These are phyloP conservation scores for Luscinia luscinia DNA, from an alignment of 2,797 vertebrate species.

Conservation along the genomic window DNA sequence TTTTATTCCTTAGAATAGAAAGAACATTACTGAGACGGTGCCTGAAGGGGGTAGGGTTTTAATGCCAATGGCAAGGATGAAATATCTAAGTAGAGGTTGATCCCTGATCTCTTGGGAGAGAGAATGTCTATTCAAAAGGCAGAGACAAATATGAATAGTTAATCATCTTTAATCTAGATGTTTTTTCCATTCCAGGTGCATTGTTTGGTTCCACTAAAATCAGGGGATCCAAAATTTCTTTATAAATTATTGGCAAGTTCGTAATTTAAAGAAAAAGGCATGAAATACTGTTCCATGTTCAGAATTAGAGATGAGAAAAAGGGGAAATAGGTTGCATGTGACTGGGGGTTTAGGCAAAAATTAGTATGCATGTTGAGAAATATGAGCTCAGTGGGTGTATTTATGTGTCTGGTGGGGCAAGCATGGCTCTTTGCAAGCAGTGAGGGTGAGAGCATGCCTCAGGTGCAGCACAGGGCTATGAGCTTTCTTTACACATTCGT, in stretches of 20 bases:
- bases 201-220: neutral
- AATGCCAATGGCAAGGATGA: neutral
- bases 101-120: slow-evolving; percentile 38
- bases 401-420: neutral
- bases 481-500: neutral
- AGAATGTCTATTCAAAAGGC: slow-evolving; percentile 21
- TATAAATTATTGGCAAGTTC: neutral
- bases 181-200: slow-evolving; percentile 1
- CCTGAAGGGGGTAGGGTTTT: neutral
- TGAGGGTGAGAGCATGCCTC: neutral
- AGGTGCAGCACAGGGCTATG: neutral
- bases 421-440: neutral
- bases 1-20: slow-evolving; percentile 2
- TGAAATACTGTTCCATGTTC: neutral
- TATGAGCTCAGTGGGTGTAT: neutral
- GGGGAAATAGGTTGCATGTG: neutral
- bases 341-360: neutral
- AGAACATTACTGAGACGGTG: neutral
- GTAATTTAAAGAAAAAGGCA: neutral
- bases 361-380: neutral
- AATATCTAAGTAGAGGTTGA: slow-evolving; percentile 42
- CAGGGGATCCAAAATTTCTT: neutral
- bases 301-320: neutral
- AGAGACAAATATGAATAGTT: slow-evolving; percentile 32
- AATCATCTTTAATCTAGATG: neutral